Evolutionary conservation across 1,140 invertebrate genomes (phyloP), one percentile per base, ranked within the genome.

Genomic region (Brevipalpus yothersi): DNA sequence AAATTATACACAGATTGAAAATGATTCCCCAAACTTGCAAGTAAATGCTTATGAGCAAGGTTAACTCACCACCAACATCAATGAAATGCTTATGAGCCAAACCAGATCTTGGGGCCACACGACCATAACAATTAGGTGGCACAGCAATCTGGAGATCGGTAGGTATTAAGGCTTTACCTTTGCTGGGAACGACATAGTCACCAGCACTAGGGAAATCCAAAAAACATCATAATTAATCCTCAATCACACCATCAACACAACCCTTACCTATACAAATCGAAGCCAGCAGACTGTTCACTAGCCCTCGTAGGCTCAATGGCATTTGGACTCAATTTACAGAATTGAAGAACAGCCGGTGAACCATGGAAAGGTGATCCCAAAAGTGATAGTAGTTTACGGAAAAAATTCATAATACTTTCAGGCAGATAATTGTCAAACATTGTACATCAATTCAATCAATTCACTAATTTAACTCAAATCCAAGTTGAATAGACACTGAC

Each of bases 61-160:
- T 59, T 19, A n/a, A 58, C 56, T 60, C 64, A 75, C 80, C 82
- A 64, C 92, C 93, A 66, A 98, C 87, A 76, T 98, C 91, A 66
- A 99, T 94, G 61, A 84, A 86, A 72, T 94, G 79, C 73, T 98
- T 98, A 49, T 80, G 80, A 39, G 94, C 91, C 42, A 99, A 74
- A 0, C 94, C 94, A 60, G 92, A 97, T 58, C 94, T 79, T 8
- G 95, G 93, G 4, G 94, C 94, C 42, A 99, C 78, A 65, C 94
- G 75, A 9, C 93, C 95, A 72, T 98, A 98, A 65, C 85, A 91
- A 10, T 87, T 89, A 13, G 68, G 63, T 15, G 76, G 77, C 12
- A 79, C 40, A n/a, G 70, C 71, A 41, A 79, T 70, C 66, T 94
- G 85, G 42, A 99, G 74, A 68, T 96, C 94, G 10, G 94, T 98